Evolutionary conservation across 92 coral and sea anemone genomes (phyloP).

Genomic region (Epizoanthus rinbou): DNA sequence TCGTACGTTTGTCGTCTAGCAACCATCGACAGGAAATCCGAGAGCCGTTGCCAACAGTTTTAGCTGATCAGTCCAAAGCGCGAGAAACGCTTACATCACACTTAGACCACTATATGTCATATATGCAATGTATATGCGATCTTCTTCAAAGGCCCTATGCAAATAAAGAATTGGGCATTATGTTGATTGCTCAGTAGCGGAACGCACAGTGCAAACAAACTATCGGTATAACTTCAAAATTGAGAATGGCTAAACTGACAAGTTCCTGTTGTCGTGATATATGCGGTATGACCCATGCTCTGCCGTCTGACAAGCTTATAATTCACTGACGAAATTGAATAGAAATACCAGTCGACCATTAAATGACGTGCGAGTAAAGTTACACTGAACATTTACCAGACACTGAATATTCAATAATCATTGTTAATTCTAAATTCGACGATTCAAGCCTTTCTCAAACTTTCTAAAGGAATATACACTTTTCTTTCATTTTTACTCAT

Average conservation of each 20-base stretch:
- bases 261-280: not conserved
- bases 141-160: not conserved
- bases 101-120: not conserved
- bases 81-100: too few species aligned
- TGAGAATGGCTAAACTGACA: not conserved
- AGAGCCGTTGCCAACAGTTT: not conserved
- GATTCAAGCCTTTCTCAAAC: not conserved
- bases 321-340: not conserved
- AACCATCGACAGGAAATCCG: not conserved
- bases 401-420: not conserved
- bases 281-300: not conserved
- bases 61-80: not conserved
- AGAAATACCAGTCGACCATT: not conserved
- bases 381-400: not conserved
- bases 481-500: not conserved
- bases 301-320: not conserved
- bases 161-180: constrained; percentile 22
- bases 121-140: not conserved
- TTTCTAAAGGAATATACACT: not conserved
- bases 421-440: not conserved
- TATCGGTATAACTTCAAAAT: not conserved
- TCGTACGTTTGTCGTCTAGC: constrained; percentile 16
- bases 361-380: not conserved
- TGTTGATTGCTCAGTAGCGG: not conserved
- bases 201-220: not conserved